Base-by-base conservation (phyloP, 2,113 vertebrate species). In the Triplophysa dalaica region DNA sequence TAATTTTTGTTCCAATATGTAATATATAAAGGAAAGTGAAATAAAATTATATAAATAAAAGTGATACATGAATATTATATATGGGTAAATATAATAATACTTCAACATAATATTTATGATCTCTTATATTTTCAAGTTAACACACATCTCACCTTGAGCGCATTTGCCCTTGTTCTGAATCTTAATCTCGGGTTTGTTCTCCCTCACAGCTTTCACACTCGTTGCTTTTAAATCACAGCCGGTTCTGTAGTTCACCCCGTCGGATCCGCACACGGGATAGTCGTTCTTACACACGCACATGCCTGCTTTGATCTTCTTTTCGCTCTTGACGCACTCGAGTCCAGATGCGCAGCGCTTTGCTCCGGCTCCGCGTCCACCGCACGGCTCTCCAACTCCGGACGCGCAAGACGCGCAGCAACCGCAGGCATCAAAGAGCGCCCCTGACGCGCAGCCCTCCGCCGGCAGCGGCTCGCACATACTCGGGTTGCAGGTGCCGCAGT, bases 151-250 rank as follows among this genome's bases (percentile, higher is more conserved):
- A 97, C 96, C 96, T 94, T 93, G 88, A 14, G 94, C 89, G 87
- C 96, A 97, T 86, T 93, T 92, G 63, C 96, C 96, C 86, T 97
- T 97, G 90, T 89, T 94, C 85, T 89, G 90, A 82, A 95, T 88
- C 52, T 19, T 87, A 86, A 97, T 65, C 74, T 90, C 83, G 3
- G 87, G 76, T 58, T 92, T 89, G 0, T 87, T 90, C 64, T 89
- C 87, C n/a, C 67, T 85, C 90, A 92, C 85, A 0, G 94, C 94
- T 8, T 75, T 64, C 84, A 89, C 78, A 84, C 93, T 94, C 84
- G 95, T 94, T 1, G 89, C 92, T 81, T 90, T 94, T 87, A 98
- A 91, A 19, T 91, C 93, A 83, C 96, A 97, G 10, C 86, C 91
- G 84, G 79, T 95, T 75, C 79, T 10, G 89, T 98, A 97, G 52